Evolutionary conservation across 2,797 vertebrate genomes (phyloP).

Genomic region (Channa striata): DNA sequence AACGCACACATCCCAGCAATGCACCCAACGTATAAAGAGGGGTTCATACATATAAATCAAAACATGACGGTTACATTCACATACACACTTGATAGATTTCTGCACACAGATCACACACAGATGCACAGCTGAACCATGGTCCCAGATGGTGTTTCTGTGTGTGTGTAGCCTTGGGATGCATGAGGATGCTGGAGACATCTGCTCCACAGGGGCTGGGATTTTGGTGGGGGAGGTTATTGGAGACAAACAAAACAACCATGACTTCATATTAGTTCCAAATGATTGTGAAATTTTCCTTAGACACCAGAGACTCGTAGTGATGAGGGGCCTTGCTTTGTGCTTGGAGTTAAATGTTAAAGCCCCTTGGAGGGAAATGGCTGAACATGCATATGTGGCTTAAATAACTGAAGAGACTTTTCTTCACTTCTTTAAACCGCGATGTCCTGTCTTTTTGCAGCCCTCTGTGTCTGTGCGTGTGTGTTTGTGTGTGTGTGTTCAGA

Average conservation of each 20-base stretch:
- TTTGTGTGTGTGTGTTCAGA: constrained; percentile 67
- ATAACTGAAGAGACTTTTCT: constrained; percentile 58
- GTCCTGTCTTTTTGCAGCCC: constrained; percentile 55
- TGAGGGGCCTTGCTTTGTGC: constrained; percentile 48
- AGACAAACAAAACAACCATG: constrained; percentile 74
- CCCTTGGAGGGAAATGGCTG: constrained; percentile 47
- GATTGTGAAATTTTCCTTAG: constrained; percentile 71
- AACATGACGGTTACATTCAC: constrained; percentile 55
- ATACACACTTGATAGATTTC: constrained; percentile 56
- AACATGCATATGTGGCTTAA: constrained; percentile 63
- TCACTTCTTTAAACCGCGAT: constrained; percentile 64
- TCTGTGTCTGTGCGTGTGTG: not conserved
- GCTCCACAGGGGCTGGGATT: constrained; percentile 76
- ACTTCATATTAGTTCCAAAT: constrained; percentile 81
- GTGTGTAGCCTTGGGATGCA: constrained; percentile 82
- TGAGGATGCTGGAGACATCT: constrained; percentile 85
- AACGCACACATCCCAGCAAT: constrained; percentile 36
- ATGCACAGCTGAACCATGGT: constrained; percentile 76
- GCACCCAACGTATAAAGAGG: constrained; percentile 57
- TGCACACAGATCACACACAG: constrained; percentile 52
- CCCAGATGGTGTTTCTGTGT: constrained; percentile 86
- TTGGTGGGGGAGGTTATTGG: constrained; percentile 63
- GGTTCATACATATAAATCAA: constrained; percentile 64
- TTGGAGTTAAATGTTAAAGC: constrained; percentile 63
- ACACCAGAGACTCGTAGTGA: constrained; percentile 64